Conservation (phyloP, 2,888 invertebrate genomes). For the Unio pictorum region DNA sequence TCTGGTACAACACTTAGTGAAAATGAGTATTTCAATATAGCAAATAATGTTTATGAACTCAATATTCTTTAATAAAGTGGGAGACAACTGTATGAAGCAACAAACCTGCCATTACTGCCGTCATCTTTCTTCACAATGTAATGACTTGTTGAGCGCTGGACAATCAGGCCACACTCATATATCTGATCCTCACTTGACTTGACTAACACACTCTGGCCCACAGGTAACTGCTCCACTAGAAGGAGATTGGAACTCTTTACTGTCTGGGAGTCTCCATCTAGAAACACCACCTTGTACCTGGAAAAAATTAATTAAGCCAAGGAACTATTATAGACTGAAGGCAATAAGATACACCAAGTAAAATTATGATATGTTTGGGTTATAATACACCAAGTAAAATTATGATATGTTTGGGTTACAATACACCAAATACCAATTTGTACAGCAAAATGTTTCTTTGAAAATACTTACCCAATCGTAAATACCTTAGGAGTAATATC, state of each 20-base stretch:
- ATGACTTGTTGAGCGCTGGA: slow-evolving; percentile 23
- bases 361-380: too few species aligned
- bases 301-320: slow-evolving; percentile 2
- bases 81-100: neutral
- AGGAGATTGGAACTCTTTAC: slow-evolving; percentile 50
- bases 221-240: slow-evolving; percentile 46
- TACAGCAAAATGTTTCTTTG: too few species aligned
- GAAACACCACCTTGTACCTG: slow-evolving; percentile 53
- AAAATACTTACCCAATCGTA: too few species aligned
- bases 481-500: too few species aligned
- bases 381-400: too few species aligned
- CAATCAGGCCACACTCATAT: slow-evolving; percentile 55
- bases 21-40: neutral
- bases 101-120: slow-evolving; percentile 45
- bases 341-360: too few species aligned
- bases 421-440: too few species aligned
- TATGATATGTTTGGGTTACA: too few species aligned
- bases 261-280: slow-evolving; percentile 53
- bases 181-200: slow-evolving; percentile 38
- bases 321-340: neutral
- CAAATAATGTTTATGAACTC: too few species aligned
- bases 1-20: too few species aligned
- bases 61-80: too few species aligned
- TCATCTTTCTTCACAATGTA: slow-evolving; percentile 56
- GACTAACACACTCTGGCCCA: slow-evolving; percentile 62